Evolutionary conservation across 2,888 invertebrate genomes (phyloP).

Genomic region (Leistus spinibarbis): DNA sequence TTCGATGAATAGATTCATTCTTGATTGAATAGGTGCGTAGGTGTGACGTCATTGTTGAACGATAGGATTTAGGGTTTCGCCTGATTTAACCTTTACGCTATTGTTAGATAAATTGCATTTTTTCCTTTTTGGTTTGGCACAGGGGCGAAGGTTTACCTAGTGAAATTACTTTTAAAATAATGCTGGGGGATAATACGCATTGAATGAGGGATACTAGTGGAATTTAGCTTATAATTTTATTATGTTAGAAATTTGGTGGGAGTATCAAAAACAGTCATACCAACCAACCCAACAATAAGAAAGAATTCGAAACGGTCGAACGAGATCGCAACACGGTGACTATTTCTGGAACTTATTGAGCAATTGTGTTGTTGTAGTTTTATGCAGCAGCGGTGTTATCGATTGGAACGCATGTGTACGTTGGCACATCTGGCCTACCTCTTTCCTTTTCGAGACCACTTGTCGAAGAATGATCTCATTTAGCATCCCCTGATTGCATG

Average conservation of each 20-base stretch:
- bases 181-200: too few relatives aligned
- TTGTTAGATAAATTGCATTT: neutral
- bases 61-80: neutral
- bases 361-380: too few relatives aligned
- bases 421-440: conserved; percentile 36
- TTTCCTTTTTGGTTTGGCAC: neutral
- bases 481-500: conserved; percentile 37
- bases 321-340: too few relatives aligned
- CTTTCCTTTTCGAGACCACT: conserved; percentile 29
- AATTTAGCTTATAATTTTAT: too few relatives aligned
- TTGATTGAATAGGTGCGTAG: neutral
- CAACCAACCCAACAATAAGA: too few relatives aligned
- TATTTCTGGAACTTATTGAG: neutral
- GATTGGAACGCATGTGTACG: neutral
- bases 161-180: neutral
- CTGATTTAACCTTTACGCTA: neutral
- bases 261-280: too few relatives aligned
- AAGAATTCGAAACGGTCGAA: too few relatives aligned
- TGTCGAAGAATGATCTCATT: conserved; percentile 40
- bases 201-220: too few relatives aligned
- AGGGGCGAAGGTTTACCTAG: neutral
- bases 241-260: too few relatives aligned
- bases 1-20: neutral
- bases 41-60: conserved; percentile 4
- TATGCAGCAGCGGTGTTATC: neutral